Conservation (phyloP, 2,113 vertebrate genomes). For the Cyphotilapia sp. region DNA sequence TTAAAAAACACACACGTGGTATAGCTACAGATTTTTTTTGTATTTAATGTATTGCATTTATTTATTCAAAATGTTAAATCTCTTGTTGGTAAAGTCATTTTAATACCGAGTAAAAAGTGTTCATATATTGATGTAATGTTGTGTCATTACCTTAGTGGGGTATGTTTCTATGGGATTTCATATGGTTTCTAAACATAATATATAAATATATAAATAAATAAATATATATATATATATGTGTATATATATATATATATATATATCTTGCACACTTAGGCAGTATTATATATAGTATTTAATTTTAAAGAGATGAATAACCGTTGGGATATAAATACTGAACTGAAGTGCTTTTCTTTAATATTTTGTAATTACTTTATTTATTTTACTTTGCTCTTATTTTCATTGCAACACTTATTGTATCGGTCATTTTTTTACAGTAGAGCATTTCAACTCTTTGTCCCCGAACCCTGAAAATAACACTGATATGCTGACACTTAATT, state of each 20-base stretch:
- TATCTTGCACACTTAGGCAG: background rate
- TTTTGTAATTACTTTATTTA: background rate
- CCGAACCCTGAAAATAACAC: background rate
- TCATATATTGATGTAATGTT: background rate
- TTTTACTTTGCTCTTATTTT: background rate
- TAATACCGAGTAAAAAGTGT: background rate
- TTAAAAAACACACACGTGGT: background rate
- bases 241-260: no score
- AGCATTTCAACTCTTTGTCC: background rate
- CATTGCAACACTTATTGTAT: background rate
- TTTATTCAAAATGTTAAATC: background rate
- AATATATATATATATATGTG: no score
- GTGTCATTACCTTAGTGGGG: background rate
- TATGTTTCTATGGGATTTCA: background rate
- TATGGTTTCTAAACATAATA: background rate
- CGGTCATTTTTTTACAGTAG: background rate
- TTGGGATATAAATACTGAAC: background rate
- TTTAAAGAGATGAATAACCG: background rate
- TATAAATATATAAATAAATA: no score
- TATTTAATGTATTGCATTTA: background rate
- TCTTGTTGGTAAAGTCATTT: background rate
- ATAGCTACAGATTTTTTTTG: background rate
- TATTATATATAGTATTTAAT: background rate
- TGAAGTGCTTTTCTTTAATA: background rate
- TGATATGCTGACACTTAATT: background rate